phyloP scores from a whole-genome alignment of 30 jellyfish, hydroid and myxozoan genomes.

The Aurelia sp. region DNA sequence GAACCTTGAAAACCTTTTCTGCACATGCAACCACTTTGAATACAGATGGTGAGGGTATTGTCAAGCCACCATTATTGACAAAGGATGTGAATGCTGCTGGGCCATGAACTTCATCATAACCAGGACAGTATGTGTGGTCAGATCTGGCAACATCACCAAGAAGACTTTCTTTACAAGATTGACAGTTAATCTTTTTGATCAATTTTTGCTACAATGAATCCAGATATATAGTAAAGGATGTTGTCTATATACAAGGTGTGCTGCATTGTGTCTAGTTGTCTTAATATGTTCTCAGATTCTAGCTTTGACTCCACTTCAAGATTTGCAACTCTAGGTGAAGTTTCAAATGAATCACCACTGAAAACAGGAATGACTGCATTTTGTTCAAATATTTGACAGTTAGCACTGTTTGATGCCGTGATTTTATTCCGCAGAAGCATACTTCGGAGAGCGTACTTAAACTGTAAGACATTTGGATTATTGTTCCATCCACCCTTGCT shows the following conservation, averaged over 20 bases:
- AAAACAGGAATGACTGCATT: slow-evolving; percentile 26
- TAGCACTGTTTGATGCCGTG: slow-evolving; percentile 50
- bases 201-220: slow-evolving; percentile 35
- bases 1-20: slow-evolving; percentile 13
- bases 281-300: background rate
- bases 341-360: background rate
- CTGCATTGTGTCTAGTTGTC: slow-evolving; percentile 10
- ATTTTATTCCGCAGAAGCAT: slow-evolving; percentile 26
- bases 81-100: slow-evolving; percentile 63
- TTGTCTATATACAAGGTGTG: slow-evolving; percentile 20
- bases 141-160: background rate
- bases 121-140: slow-evolving; percentile 44
- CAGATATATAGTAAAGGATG: slow-evolving; percentile 28
- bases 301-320: slow-evolving; percentile 8
- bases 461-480: slow-evolving; percentile 38
- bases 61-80: slow-evolving; percentile 18
- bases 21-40: background rate
- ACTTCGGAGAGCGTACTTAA: slow-evolving; percentile 38
- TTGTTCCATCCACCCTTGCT: slow-evolving; percentile 29
- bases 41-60: slow-evolving; percentile 21
- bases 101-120: slow-evolving; percentile 28
- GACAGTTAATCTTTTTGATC: slow-evolving; percentile 20
- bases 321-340: background rate
- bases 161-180: slow-evolving; percentile 29
- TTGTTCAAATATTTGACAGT: slow-evolving; percentile 33